Conservation (phyloP, 1,140 invertebrate genomes). For the Schmidtea mediterranea region DNA sequence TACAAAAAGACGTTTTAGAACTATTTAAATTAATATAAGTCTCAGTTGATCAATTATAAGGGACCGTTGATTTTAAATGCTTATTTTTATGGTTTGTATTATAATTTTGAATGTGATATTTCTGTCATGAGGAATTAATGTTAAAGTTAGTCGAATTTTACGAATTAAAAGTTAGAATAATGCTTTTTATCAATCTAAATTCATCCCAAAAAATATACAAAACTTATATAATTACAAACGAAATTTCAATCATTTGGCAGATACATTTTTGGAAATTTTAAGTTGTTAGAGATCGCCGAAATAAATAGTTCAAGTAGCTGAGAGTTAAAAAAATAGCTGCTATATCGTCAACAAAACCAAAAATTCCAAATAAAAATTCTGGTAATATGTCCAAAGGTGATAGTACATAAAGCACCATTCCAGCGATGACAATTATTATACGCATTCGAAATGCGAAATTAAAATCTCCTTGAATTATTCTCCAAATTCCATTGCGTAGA, state of each 20-base stretch:
- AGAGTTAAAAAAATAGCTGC: constrained; percentile 4
- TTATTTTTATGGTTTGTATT: too few relatives aligned
- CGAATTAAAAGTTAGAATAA: too few relatives aligned
- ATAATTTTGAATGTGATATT: too few relatives aligned
- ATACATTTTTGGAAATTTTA: background rate
- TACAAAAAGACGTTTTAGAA: too few relatives aligned
- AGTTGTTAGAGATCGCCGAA: constrained; percentile 5
- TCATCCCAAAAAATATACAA: too few relatives aligned
- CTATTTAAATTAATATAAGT: too few relatives aligned
- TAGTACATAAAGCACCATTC: constrained; percentile 5
- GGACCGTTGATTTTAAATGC: too few relatives aligned
- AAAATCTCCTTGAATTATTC: constrained; percentile 5
- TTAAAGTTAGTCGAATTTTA: too few relatives aligned
- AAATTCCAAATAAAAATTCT: constrained; percentile 7
- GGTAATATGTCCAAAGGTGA: constrained; percentile 8
- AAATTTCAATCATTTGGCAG: background rate
- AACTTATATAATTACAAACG: too few relatives aligned
- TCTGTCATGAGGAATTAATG: too few relatives aligned
- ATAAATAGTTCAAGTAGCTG: constrained; percentile 4
- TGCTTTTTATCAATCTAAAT: too few relatives aligned
- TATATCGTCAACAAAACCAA: constrained; percentile 7
- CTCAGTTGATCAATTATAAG: too few relatives aligned
- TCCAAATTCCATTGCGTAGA: constrained; percentile 5
- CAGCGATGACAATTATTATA: constrained; percentile 1
- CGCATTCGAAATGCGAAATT: constrained; percentile 5